A percentile compares a stretch with the other conserved stretches of the same genome.
These are phyloP conservation scores for Hesperia comma DNA, from an alignment of 2,888 invertebrate genomes.

Conservation along the genomic window DNA sequence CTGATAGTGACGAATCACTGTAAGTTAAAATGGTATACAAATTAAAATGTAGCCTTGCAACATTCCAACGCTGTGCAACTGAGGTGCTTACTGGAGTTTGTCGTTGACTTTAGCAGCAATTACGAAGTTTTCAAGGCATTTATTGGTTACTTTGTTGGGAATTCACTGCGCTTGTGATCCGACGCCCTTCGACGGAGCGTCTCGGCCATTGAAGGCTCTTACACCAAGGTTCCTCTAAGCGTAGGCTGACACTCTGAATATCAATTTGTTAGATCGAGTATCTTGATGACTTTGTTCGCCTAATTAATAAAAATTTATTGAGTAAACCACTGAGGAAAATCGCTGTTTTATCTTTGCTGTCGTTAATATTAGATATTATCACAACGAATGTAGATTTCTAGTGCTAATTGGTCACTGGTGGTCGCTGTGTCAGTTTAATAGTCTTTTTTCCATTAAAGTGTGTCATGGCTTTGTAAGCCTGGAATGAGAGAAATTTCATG, in stretches of 20 bases:
- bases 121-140: constrained; percentile 12
- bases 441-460: too few relatives aligned
- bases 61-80: not conserved
- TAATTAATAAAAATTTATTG: not conserved
- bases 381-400: too few relatives aligned
- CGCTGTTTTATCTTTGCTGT: too few relatives aligned
- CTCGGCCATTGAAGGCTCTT: constrained; percentile 19
- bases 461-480: too few relatives aligned
- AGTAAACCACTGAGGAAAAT: too few relatives aligned
- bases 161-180: constrained; percentile 13
- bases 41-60: not conserved
- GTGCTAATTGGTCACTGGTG: too few relatives aligned
- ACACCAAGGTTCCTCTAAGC: constrained; percentile 18
- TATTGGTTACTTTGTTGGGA: not conserved
- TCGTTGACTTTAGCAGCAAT: constrained; percentile 1
- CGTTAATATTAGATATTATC: too few relatives aligned
- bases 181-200: constrained; percentile 21
- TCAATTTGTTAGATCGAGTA: constrained; percentile 31
- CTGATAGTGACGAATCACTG: not conserved
- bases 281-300: constrained; percentile 16
- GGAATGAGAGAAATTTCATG: too few relatives aligned
- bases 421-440: too few relatives aligned
- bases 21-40: not conserved
- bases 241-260: constrained; percentile 29
- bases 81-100: not conserved